Base-by-base conservation (phyloP, 2,888 invertebrate species). In the Anthoptus insignis region DNA sequence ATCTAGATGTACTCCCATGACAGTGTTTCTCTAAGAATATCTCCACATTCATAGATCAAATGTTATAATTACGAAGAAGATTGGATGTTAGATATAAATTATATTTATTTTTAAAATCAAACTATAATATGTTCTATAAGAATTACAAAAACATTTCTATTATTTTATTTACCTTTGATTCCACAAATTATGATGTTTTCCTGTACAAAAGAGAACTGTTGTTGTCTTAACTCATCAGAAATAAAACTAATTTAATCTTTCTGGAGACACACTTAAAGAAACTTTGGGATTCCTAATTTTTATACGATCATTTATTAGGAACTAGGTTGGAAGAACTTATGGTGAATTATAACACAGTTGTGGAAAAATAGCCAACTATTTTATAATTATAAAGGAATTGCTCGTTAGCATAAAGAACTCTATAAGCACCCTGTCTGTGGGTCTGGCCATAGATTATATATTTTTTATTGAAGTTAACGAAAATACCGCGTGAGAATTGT, bases 381-480 rank as follows among this genome's bases (percentile, higher is more conserved):
- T 47, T 34, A 34, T 59, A 50, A 29, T 39, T 8, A 47, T 47
- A 45, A 52, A 19, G 59, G 59, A 60, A 60, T 60, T 60, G 59
- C 52, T 60, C 53, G 19, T 14, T 53, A 60, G 60, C 52, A 27
- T 42, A 32, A 32, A 53, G 1, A 49, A 24, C 4, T 47, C 42
- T 27, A 16, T 21, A 29, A 8, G 42, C 58, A 24, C 19, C 9
- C 1, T 16, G 58, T 59, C 58, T 59, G 34, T 59, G 58, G 59
- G 39, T 16, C 27, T 11, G 16, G 37, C 22, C 27, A 59, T 52
- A 50, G 39, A 59, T 24, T 14, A 3, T n/a, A n/a, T 9, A 6
- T 49, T 49, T 50, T 59, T 53, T 74, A 73, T 71, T 72, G 34
- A 54, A 37, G 34, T 34, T 24, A 61, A 47, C 34, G 54, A 54